Evolutionary conservation across 2,888 invertebrate species (phyloP), one percentile per base, ranked within the genome.

Genomic region (Drosophila infuscata): DNA sequence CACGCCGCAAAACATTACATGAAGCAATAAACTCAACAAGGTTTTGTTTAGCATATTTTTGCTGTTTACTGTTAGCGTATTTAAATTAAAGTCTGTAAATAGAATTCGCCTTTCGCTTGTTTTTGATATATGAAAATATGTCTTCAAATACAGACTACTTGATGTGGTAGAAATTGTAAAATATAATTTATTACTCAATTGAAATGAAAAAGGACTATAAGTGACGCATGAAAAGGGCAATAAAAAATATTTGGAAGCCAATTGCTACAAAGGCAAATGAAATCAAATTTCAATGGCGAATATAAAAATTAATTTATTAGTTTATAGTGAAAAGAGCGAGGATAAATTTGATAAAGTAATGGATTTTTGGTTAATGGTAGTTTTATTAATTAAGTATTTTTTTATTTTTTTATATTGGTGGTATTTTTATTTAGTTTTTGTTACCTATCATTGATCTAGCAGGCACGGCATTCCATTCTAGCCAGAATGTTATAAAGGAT

Each of bases 381-480:
- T 65, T 66, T 65, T 71, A 48, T 32, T 49, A 53, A 36, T 63
- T 72, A 58, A 15, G 20, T 71, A 57, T 41, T 33, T 51, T 36
- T 33, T 51, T 36, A 61, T 53, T 59, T 49, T 52, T 52, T 52
- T 46, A n/a, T 43, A 38, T 75, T 52, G 38, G 25, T 76, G 36
- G 36, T 66, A 51, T 57, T 58, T 53, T 58, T 46, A 53, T 57
- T 66, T 74, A 17, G 49, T 76, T 63, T 73, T 79, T 88, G 82
- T 92, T 95, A 97, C 97, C 97, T 95, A 98, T 98, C 98, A 98
- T 98, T 92, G 98, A 98, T 94, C 98, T 95, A 93, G 98, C 98
- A 93, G 98, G 98, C 92, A 98, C 98, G 90, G 98, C 98, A 94
- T 98, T 98, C 98, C 98, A 98, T 95, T 98, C 98, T 94, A 98